A percentile compares a stretch with the other conserved stretches of the same genome.
Conservation (phyloP, 2,113 vertebrate genomes). For the Tachysurus fulvidraco region DNA sequence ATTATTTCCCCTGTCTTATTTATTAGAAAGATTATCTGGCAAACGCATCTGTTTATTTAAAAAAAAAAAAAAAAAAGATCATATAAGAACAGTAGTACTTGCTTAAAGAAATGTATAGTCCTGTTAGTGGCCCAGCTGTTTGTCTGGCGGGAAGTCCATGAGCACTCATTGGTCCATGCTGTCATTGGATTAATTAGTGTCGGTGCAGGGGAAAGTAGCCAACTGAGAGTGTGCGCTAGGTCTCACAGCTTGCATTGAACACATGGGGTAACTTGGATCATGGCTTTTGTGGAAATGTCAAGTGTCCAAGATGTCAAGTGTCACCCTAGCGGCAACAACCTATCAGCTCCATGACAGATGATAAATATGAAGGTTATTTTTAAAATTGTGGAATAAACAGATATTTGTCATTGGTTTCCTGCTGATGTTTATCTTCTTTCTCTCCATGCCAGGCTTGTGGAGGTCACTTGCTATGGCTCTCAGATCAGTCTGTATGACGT, state of each 20-base stretch:
- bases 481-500: slow-evolving; percentile 95
- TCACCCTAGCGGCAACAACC: neutral
- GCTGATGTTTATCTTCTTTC: neutral
- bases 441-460: slow-evolving; percentile 80
- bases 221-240: neutral
- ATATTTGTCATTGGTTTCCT: neutral
- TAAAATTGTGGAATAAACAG: neutral
- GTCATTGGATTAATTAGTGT: neutral
- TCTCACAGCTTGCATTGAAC: neutral
- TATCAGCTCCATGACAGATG: neutral
- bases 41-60: too few species aligned
- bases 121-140: neutral
- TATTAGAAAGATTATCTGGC: too few species aligned
- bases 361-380: neutral
- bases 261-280: neutral
- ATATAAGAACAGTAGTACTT: too few species aligned
- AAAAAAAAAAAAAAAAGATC: too few species aligned
- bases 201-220: neutral
- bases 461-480: slow-evolving; percentile 93
- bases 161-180: neutral
- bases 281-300: neutral
- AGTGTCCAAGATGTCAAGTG: neutral
- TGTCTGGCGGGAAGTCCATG: neutral
- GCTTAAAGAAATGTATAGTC: too few species aligned
- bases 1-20: too few species aligned